Percentiles rank a stretch among this genome's conserved stretches.
Conservation (phyloP, 2,797 vertebrate species). For the Discoglossus pictus region DNA sequence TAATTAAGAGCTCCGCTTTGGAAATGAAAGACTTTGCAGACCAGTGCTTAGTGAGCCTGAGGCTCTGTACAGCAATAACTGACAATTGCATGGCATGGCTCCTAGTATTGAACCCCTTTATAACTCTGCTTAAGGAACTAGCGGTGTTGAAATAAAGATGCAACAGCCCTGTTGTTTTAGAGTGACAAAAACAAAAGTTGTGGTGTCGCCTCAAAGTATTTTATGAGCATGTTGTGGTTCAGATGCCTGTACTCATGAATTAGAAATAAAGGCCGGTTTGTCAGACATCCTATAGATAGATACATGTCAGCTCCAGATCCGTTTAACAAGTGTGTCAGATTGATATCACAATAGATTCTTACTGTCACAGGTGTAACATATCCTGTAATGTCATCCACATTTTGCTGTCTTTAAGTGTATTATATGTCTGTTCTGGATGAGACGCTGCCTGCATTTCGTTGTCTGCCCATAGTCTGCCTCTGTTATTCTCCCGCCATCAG, state of each 20-base stretch:
- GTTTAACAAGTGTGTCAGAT: constrained; percentile 13
- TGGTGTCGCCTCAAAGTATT: too few species aligned
- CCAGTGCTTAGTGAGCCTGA: constrained; percentile 20
- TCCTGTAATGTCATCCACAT: constrained; percentile 12
- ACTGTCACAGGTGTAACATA: constrained; percentile 18
- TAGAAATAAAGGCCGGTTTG: too few species aligned
- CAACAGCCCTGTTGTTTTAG: too few species aligned
- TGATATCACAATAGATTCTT: constrained; percentile 17
- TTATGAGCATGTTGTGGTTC: too few species aligned
- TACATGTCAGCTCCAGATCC: too few species aligned
- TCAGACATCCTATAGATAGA: too few species aligned
- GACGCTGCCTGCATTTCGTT: neutral
- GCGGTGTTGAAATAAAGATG: too few species aligned
- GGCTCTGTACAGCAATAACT: constrained; percentile 15
- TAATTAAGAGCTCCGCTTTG: constrained; percentile 21
- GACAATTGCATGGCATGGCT: constrained; percentile 13
- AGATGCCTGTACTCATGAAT: too few species aligned
- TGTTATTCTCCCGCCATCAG: neutral
- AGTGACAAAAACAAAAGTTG: too few species aligned
- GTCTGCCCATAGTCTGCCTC: neutral
- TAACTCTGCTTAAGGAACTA: neutral
- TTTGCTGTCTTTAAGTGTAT: neutral
- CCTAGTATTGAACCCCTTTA: constrained; percentile 4
- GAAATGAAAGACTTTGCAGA: constrained; percentile 16
- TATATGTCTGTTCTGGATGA: neutral